Percentiles rank a stretch among this genome's conserved stretches.
These are phyloP conservation scores for Rattus rattus DNA, from an alignment of 2,113 vertebrate genomes.

Conservation along the genomic window DNA sequence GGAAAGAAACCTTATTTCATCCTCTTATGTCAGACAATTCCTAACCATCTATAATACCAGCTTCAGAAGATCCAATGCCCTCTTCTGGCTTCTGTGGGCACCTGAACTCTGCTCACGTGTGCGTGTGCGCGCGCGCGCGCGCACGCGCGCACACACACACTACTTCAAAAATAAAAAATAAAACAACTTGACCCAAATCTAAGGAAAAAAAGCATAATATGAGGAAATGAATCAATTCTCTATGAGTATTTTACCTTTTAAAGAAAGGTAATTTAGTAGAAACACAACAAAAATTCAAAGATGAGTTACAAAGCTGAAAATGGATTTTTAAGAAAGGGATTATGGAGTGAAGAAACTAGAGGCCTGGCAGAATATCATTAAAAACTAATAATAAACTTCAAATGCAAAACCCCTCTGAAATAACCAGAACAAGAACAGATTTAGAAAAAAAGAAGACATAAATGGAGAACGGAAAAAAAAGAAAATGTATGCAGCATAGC, in stretches of 20 bases:
- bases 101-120: no score
- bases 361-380: background rate
- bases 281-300: constrained; percentile 42
- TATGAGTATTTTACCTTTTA: constrained; percentile 4
- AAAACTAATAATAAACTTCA: constrained; percentile 22
- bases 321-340: background rate
- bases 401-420: background rate
- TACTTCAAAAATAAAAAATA: background rate
- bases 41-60: background rate
- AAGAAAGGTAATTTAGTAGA: background rate
- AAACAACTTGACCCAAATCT: background rate
- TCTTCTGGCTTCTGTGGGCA: background rate
- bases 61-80: background rate
- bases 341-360: background rate
- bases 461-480: background rate
- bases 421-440: background rate
- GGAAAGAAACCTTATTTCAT: background rate
- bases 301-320: background rate
- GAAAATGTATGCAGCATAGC: background rate
- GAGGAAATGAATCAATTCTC: constrained; percentile 26
- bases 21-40: background rate
- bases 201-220: constrained; percentile 21
- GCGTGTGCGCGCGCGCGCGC: no score
- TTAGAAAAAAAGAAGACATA: background rate
- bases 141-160: background rate